phyloP scores from a whole-genome alignment of 2,888 invertebrate species.

The Copidosoma aretas region DNA sequence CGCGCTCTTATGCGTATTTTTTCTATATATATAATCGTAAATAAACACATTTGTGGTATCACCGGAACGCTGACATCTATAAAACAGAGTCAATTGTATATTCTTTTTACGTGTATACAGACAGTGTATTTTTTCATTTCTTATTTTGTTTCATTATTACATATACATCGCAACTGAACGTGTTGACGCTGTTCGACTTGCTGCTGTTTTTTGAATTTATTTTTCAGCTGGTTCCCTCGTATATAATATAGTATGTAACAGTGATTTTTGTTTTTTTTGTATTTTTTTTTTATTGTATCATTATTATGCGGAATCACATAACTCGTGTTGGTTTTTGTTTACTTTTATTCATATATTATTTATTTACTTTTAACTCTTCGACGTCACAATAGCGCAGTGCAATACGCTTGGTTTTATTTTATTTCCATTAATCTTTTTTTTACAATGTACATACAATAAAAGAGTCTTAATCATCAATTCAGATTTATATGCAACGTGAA shows the following conservation, averaged over 20 bases:
- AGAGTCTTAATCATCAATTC: constrained; percentile 61
- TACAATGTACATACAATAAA: constrained; percentile 50
- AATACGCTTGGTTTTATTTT: constrained; percentile 11
- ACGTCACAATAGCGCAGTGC: constrained; percentile 3
- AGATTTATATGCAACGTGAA: constrained; percentile 61
- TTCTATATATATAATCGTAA: no score
- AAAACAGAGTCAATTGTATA: constrained; percentile 43
- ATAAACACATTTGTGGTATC: constrained; percentile 43
- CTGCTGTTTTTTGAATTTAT: constrained; percentile 17
- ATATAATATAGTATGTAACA: constrained; percentile 11
- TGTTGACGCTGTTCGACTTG: constrained; percentile 28
- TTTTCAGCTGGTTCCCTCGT: constrained; percentile 21
- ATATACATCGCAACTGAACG: constrained; percentile 22
- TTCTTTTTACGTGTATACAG: constrained; percentile 25
- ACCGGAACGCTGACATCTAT: constrained; percentile 42
- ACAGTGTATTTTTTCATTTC: constrained; percentile 21
- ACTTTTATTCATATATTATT: background rate
- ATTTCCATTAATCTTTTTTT: constrained; percentile 51
- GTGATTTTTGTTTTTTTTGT: constrained; percentile 12
- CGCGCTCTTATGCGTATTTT: constrained; percentile 29
- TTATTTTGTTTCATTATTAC: constrained; percentile 12
- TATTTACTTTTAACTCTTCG: background rate
- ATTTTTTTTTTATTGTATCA: background rate
- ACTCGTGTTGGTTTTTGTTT: background rate
- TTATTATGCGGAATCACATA: background rate